phyloP scores from a whole-genome alignment of 2,888 invertebrate species.

The Conchocele bisecta region DNA sequence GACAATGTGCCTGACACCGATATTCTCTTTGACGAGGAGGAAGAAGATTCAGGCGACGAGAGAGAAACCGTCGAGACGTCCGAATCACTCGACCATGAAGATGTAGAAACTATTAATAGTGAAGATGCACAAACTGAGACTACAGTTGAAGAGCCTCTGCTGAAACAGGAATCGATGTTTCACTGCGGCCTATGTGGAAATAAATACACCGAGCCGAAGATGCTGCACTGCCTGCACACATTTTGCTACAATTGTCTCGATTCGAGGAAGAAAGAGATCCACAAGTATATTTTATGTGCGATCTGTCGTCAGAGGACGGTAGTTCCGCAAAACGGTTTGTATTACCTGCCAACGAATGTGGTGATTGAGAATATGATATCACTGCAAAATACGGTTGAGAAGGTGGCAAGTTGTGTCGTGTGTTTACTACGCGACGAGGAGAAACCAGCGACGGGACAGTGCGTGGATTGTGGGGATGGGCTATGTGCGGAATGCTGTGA shows the following conservation, averaged over 20 bases:
- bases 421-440: conserved; percentile 39
- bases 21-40: no score
- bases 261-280: conserved; percentile 1
- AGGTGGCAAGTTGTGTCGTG: conserved; percentile 29
- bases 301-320: conserved; percentile 17
- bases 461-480: conserved; percentile 59
- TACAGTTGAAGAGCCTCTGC: no score
- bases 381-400: background rate
- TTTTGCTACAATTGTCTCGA: conserved; percentile 51
- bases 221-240: conserved; percentile 55
- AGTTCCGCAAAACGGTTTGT: background rate
- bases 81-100: no score
- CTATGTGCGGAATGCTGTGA: conserved; percentile 60
- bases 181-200: conserved; percentile 56
- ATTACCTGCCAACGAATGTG: conserved; percentile 16
- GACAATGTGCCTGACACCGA: no score
- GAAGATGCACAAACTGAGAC: no score
- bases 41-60: no score
- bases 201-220: conserved; percentile 32
- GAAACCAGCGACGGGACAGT: conserved; percentile 20
- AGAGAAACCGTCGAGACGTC: no score
- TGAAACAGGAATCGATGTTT: no score
- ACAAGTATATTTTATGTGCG: conserved; percentile 30
- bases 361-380: conserved; percentile 16
- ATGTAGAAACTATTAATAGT: no score